These are phyloP conservation scores for Python bivittatus DNA, from an alignment of 2,113 vertebrate species.

Conservation along the genomic window DNA sequence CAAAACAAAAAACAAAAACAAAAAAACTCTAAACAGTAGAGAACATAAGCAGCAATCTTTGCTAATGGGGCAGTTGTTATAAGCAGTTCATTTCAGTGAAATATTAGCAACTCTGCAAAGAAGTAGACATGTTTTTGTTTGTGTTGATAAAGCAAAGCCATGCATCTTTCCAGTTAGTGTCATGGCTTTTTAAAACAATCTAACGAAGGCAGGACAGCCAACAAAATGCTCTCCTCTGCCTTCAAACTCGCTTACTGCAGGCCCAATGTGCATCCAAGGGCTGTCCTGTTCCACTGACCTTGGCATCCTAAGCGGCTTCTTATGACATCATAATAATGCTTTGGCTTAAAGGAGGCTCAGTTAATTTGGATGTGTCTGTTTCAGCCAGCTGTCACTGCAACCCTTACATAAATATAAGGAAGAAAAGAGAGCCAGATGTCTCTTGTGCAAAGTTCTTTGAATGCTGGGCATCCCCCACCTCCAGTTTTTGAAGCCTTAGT, in stretches of 20 bases:
- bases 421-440: constrained; percentile 40
- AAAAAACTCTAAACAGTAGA: background rate
- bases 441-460: constrained; percentile 62
- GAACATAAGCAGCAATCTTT: background rate
- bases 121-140: background rate
- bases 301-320: constrained; percentile 66
- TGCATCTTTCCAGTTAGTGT: background rate
- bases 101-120: background rate
- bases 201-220: background rate
- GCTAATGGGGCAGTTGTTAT: background rate
- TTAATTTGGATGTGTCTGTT: constrained; percentile 48
- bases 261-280: constrained; percentile 5
- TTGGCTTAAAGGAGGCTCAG: constrained; percentile 59
- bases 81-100: background rate
- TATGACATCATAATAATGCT: constrained; percentile 71
- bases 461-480: constrained; percentile 29
- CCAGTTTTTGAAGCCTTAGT: constrained; percentile 35
- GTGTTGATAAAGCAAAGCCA: background rate
- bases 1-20: background rate
- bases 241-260: constrained; percentile 25
- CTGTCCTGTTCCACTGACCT: constrained; percentile 67
- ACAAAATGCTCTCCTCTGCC: background rate
- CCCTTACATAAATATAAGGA: constrained; percentile 60
- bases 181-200: background rate
- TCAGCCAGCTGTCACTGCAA: constrained; percentile 46